Evolutionary conservation across 53 echinoderm and acorn worm genomes (phyloP), one percentile per base, ranked within the genome.

Genomic region (Henricia sp.): DNA sequence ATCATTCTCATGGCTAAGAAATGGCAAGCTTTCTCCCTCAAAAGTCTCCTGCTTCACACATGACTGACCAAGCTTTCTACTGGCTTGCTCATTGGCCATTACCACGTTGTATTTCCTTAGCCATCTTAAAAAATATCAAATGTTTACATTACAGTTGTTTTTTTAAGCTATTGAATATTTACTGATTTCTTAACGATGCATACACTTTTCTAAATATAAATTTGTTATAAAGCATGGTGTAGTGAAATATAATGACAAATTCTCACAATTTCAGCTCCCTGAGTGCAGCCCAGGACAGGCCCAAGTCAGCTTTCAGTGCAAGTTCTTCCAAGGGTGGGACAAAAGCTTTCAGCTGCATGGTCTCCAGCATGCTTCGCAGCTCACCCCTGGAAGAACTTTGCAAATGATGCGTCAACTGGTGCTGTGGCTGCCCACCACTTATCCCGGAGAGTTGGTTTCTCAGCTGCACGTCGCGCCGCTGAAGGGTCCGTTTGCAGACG

Each of bases 231-330:
- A 54, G 48, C 48, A 10, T 34, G 24, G 39, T 32, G 17, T 23
- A 32, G n/a, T 67, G 42, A 67, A 16, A 66, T 17, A 38, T 17
- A 63, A n/a, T n/a, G 32, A 66, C 9, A n/a, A 29, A 67, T 20
- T 70, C 75, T 74, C 58, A 74, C 75, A 74, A 14, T 39, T 74
- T 74, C 21, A 74, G 75, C 40, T 74, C 75, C 24, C 73, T 16
- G 16, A 74, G 75, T 21, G 75, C 58, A 74, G 57, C 39, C 75
- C 75, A 74, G 21, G 75, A 57, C 57, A 74, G 3, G 25, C 75
- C 39, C 23, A 74, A 57, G 41, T 74, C 75, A 23, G 72, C 33
- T 37, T 72, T 72, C 10, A 70, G 50, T 9, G 71, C 71, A 24
- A 70, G 50, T 16, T 72, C 72, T 26, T 72, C 33, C 6, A 72